Percentiles rank a stretch among this genome's conserved stretches.
Conservation (phyloP, 2,797 vertebrate species). For the Chaetophractus vellerosus region DNA sequence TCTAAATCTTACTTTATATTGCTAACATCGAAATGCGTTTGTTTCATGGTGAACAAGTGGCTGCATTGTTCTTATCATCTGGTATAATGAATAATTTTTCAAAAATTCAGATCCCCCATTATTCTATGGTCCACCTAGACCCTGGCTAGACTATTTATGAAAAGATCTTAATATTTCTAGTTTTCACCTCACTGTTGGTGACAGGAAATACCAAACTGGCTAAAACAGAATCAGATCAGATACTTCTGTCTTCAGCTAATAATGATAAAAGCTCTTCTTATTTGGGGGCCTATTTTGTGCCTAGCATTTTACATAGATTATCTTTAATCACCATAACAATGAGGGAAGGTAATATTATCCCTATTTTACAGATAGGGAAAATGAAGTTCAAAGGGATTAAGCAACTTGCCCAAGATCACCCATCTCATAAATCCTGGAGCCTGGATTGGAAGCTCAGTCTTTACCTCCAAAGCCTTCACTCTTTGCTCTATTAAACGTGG, state of each 20-base stretch:
- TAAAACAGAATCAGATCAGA: slow-evolving; percentile 64
- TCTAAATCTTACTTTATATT: slow-evolving; percentile 50
- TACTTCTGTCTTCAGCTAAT: slow-evolving; percentile 19
- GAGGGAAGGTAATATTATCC: not conserved
- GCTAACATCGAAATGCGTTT: slow-evolving; percentile 31
- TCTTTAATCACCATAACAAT: slow-evolving; percentile 15
- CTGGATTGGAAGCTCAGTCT: not conserved
- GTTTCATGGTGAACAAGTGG: not conserved
- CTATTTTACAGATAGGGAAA: slow-evolving; percentile 19
- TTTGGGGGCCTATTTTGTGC: not conserved
- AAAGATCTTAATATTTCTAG: slow-evolving; percentile 21
- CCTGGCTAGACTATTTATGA: not conserved
- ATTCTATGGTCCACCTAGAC: slow-evolving; percentile 32
- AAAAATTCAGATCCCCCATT: slow-evolving; percentile 18
- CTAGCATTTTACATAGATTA: slow-evolving; percentile 36
- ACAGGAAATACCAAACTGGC: slow-evolving; percentile 65
- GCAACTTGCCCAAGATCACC: not conserved
- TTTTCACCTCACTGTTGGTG: slow-evolving; percentile 34
- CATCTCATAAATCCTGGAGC: not conserved
- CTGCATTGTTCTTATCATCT: not conserved
- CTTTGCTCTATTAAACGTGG: not conserved
- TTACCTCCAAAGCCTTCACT: not conserved
- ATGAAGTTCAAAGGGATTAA: slow-evolving; percentile 7
- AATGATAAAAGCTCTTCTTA: slow-evolving; percentile 29
- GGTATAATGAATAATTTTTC: slow-evolving; percentile 23